Evolutionary conservation across 2,888 invertebrate species (phyloP).

Genomic region (Scaptomyza polygonia): DNA sequence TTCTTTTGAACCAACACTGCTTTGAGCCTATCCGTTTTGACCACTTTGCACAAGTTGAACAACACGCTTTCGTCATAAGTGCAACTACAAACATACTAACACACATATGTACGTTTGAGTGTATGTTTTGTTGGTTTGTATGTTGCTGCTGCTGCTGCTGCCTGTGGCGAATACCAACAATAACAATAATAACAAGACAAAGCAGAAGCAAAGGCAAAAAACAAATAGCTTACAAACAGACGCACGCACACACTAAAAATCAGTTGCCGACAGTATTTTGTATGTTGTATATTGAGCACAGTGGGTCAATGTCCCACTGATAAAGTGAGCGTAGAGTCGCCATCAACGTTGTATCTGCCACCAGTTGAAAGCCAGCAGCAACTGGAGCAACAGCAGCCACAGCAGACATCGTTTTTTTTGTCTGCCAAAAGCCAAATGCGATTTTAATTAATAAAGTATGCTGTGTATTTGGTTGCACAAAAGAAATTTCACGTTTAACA

Average conservation of each 20-base stretch:
- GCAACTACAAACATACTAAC: constrained; percentile 28
- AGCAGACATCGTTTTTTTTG: constrained; percentile 26
- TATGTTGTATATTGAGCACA: constrained; percentile 78
- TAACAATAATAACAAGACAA: constrained; percentile 47
- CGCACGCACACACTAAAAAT: constrained; percentile 62
- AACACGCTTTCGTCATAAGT: constrained; percentile 69
- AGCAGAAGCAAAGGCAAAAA: constrained; percentile 22
- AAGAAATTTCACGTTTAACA: constrained; percentile 64
- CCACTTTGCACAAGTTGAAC: constrained; percentile 52
- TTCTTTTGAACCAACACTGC: constrained; percentile 41
- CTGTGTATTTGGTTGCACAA: constrained; percentile 72
- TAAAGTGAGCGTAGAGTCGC: constrained; percentile 73
- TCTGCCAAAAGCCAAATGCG: constrained; percentile 71
- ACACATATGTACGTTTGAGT: constrained; percentile 27
- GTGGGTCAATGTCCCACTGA: constrained; percentile 84
- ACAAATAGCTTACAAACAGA: constrained; percentile 29
- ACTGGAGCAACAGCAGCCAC: constrained; percentile 66
- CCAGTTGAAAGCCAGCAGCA: constrained; percentile 70
- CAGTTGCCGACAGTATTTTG: constrained; percentile 68
- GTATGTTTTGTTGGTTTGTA: constrained; percentile 36
- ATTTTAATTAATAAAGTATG: constrained; percentile 79
- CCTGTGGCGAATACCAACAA: constrained; percentile 47
- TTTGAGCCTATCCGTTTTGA: constrained; percentile 27
- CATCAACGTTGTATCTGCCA: constrained; percentile 41
- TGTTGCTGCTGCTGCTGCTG: constrained; percentile 12